These are phyloP conservation scores for Aphaenogaster floridana DNA, from an alignment of 1,140 invertebrate genomes.

Conservation along the genomic window DNA sequence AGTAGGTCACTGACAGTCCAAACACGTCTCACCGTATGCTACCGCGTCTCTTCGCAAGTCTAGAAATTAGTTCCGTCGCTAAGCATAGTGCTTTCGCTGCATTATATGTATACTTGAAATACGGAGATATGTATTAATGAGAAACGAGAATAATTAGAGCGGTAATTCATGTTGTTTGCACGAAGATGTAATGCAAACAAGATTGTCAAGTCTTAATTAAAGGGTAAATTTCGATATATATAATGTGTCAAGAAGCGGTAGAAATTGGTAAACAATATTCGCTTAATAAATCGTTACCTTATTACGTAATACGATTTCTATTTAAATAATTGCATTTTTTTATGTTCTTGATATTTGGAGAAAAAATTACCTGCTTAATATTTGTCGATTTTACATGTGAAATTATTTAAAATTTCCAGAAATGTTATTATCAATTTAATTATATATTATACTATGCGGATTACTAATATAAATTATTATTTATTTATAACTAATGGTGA, in stretches of 20 bases:
- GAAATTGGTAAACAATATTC: neutral
- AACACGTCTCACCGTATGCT: constrained; percentile 12
- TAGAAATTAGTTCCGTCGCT: neutral
- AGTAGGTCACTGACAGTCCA: constrained; percentile 58
- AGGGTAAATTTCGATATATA: neutral
- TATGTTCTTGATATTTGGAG: neutral
- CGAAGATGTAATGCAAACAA: neutral
- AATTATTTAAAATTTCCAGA: neutral
- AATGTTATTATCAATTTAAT: neutral
- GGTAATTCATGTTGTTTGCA: constrained; percentile 14
- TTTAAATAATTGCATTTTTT: neutral
- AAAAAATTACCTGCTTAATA: neutral
- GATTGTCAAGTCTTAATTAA: neutral
- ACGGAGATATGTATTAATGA: neutral
- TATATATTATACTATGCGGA: neutral
- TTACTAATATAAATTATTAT: constrained; percentile 8
- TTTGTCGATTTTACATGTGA: neutral
- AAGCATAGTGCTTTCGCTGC: neutral
- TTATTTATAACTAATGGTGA: neutral
- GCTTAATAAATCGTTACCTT: neutral
- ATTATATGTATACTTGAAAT: neutral
- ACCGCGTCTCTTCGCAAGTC: neutral
- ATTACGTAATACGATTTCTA: neutral
- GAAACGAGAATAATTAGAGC: neutral
- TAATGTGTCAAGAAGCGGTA: neutral